A percentile compares a stretch with the other conserved stretches of the same genome.
Conservation (phyloP, 2,888 invertebrate species). For the Eristalinus aeneus region DNA sequence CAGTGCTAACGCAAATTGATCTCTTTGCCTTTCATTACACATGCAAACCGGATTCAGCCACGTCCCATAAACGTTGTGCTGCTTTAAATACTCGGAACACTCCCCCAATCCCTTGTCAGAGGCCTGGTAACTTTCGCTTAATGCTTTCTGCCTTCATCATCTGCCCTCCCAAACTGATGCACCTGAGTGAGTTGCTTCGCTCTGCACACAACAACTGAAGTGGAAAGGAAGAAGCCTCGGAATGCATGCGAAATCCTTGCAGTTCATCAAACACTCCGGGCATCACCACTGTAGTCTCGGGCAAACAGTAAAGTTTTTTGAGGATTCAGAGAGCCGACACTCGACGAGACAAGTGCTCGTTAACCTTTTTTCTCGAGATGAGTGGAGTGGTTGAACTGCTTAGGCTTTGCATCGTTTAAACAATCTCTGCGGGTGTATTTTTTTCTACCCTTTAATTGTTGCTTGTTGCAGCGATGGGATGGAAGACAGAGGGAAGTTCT, state of each 20-base stretch:
- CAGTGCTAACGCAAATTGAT: conserved; percentile 34
- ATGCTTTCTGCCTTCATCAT: conserved; percentile 2
- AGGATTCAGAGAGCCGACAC: conserved; percentile 50
- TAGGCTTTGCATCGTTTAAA: conserved; percentile 38
- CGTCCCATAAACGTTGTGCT: background rate
- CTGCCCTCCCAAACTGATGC: background rate
- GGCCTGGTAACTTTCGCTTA: conserved; percentile 5
- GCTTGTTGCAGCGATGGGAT: background rate
- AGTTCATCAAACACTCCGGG: background rate
- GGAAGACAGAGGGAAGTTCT: background rate
- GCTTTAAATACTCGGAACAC: conserved; percentile 25
- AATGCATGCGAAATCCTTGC: conserved; percentile 25
- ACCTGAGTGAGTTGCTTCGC: background rate
- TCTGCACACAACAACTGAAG: background rate
- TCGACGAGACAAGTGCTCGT: conserved; percentile 65
- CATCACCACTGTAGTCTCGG: conserved; percentile 13
- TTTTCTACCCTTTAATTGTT: conserved; percentile 8
- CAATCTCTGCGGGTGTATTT: conserved; percentile 36
- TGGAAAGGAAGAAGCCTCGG: background rate
- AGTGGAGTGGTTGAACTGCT: conserved; percentile 63
- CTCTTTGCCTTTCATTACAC: conserved; percentile 48
- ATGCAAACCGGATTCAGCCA: conserved; percentile 43
- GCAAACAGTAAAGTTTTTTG: conserved; percentile 46
- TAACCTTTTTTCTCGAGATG: conserved; percentile 61
- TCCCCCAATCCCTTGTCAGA: background rate